Evolutionary conservation across 2,113 vertebrate species (phyloP), one percentile per base, ranked within the genome.

Genomic region (Rhadina sibilatrix): DNA sequence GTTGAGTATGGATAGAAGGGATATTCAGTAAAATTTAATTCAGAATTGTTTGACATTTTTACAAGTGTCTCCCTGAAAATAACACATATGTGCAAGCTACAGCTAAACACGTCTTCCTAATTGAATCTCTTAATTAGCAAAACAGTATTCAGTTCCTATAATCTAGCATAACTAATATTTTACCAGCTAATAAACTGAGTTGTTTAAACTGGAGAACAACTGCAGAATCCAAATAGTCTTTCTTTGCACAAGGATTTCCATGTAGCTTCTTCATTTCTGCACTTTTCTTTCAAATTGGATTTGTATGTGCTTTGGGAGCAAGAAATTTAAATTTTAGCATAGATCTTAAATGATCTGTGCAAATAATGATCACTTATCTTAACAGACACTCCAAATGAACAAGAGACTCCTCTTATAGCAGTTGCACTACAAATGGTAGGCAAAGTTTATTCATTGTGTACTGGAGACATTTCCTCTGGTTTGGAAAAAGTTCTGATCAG

Each of bases 101-200:
- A 94, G 40, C 20, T 93, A 60, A 96, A 82, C 40, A 96, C 74
- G 86, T 87, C 75, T 90, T 94, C 60, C 56, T 94, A 91, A 94
- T 47, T 95, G 60, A 96, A 90, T 47, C 15, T 84, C 33, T 96
- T 95, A 95, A 95, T 95, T 96, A 96, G 25, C 35, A 89, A 96
- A 96, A 90, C 13, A 89, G 33, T 54, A 52, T 50, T 88, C 37
- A 69, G 19, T 91, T 96, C 54, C 82, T 91, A 71, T 88, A 94
- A 87, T 81, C 37, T 81, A 95, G 52, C 59, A 96, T 93, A 96
- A 89, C 70, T 93, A 91, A 87, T 93, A 97, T 96, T 97, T 96
- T 93, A 94, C 35, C 23, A 85, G 37, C 35, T 97, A 94, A 97
- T 96, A 96, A 92, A 23, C n/a, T 66, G 83, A 94, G 40, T 66